Evolutionary conservation across 2,888 invertebrate genomes (phyloP), one percentile per base, ranked within the genome.

Genomic region (Polymixis lichenea): DNA sequence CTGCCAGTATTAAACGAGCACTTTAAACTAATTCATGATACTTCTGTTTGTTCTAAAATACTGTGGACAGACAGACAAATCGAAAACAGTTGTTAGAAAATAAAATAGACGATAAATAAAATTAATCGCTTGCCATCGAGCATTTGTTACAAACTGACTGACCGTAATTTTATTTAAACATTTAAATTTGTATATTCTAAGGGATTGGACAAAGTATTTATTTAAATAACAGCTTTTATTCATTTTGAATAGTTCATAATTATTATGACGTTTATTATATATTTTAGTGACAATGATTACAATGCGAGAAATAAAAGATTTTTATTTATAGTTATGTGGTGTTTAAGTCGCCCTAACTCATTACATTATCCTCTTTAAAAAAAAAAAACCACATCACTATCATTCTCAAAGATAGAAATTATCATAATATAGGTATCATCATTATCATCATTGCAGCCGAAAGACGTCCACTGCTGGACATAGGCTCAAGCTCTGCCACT

Each of bases 51-150:
- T 62, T 67, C 56, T 75, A 66, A 75, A 82, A 75, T 75, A 81
- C 15, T 61, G 61, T 7, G 25, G 83, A 71, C 75, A 72, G 66
- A 66, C 64, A 66, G 73, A 78, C 86, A 76, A 76, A 76, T 78
- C 71, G 73, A 64, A 78, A 78, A 76, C 73, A 84, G 83, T 83
- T 76, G 84, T 83, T 65, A 22, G 19, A n/a, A 64, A 72, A 69
- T 74, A 83, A 83, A 78, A 83, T 83, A 77, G 72, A 25, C 56
- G 17, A 78, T 83, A 83, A 86, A 86, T 78, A 79, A 74, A 78
- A 76, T 76, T 61, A 75, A 86, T 79, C 61, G 64, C 70, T 69
- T 69, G 13, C 74, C 73, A 60, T 77, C 19, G 38, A 66, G 58
- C 53, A 66, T 84, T 73, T 46, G 56, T 73, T 82, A 70, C 69